Percentiles rank a stretch among this genome's conserved stretches.
Conservation (phyloP, 2,797 vertebrate genomes). For the Calcarius lapponicus region DNA sequence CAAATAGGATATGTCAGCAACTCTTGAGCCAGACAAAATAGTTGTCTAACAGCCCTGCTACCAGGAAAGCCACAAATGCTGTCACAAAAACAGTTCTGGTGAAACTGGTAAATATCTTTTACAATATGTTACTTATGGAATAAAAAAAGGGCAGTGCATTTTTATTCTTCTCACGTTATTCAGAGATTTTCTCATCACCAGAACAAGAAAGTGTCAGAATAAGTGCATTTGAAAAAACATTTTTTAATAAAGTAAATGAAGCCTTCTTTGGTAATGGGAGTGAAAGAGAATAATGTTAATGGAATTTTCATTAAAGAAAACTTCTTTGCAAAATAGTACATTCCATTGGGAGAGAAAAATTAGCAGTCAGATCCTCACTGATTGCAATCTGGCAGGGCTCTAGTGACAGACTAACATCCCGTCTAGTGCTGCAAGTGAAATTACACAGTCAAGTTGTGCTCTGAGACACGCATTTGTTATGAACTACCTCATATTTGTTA, state of each 20-base stretch:
- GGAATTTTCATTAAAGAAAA: background rate
- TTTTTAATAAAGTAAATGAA: background rate
- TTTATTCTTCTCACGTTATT: background rate
- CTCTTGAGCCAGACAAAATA: background rate
- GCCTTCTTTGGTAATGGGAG: fast-evolving
- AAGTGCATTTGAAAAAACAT: background rate
- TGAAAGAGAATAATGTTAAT: background rate
- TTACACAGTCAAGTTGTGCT: background rate
- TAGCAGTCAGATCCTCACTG: slow-evolving; percentile 43
- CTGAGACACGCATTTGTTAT: background rate
- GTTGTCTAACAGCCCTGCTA: background rate
- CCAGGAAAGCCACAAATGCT: background rate
- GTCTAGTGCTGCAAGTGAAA: background rate
- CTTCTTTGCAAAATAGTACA: background rate
- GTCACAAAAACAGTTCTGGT: background rate
- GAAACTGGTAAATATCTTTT: background rate
- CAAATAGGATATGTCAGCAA: background rate
- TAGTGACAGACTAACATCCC: slow-evolving; percentile 26
- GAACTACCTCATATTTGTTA: background rate
- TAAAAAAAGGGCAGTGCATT: background rate
- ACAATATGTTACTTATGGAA: background rate
- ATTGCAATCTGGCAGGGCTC: background rate
- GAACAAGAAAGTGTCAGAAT: background rate
- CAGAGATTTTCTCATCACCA: background rate
- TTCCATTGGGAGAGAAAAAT: background rate